A percentile compares a stretch with the other conserved stretches of the same genome.
Conservation (phyloP, 2,888 invertebrate species). For the Toxonevra muliebris region DNA sequence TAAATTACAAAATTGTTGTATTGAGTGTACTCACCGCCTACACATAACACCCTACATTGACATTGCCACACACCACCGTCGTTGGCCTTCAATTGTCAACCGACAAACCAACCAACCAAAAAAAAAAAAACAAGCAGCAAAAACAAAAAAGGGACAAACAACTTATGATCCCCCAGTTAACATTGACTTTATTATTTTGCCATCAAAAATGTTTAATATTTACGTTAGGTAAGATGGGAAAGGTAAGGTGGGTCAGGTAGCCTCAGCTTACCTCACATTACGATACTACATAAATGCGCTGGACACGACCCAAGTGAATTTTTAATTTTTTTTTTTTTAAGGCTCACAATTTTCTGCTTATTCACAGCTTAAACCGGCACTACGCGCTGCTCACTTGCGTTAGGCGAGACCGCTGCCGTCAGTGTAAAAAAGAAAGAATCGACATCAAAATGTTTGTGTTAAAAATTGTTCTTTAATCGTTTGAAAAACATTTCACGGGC, state of each 20-base stretch:
- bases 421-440: neutral
- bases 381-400: neutral
- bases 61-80: neutral
- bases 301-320: slow-evolving; percentile 53
- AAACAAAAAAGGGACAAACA: neutral
- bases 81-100: neutral
- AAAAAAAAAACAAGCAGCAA: neutral
- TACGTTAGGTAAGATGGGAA: neutral
- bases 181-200: slow-evolving; percentile 60
- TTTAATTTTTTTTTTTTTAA: slow-evolving; percentile 56
- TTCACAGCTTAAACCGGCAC: neutral
- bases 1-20: too few species aligned
- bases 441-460: slow-evolving; percentile 3
- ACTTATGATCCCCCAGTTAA: slow-evolving; percentile 21
- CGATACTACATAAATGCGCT: neutral
- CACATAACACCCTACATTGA: too few species aligned
- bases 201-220: slow-evolving; percentile 41
- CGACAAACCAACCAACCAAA: neutral
- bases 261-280: neutral
- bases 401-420: neutral
- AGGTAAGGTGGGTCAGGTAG: neutral
- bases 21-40: too few species aligned
- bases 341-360: slow-evolving; percentile 34
- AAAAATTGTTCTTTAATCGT: slow-evolving; percentile 29
- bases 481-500: slow-evolving; percentile 16